phyloP scores from a whole-genome alignment of 2,113 vertebrate species.

The Siniperca chuatsi region DNA sequence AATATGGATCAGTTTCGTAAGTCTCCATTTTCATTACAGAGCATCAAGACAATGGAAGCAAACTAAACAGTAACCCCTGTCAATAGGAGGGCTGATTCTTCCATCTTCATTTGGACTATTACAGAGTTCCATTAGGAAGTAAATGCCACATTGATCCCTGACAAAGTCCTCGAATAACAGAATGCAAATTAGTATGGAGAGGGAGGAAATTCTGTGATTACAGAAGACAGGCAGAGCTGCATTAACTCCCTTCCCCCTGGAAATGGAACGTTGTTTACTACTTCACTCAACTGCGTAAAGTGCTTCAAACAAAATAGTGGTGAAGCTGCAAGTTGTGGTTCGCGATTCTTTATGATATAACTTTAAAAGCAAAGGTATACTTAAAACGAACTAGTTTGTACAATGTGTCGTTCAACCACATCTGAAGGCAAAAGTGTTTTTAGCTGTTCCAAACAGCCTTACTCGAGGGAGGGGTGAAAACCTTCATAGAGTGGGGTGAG shows the following conservation, averaged over 20 bases:
- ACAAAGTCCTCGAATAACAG: slow-evolving; percentile 52
- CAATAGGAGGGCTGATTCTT: slow-evolving; percentile 40
- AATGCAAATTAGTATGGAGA: slow-evolving; percentile 58
- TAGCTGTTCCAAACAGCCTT: background rate
- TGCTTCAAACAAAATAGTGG: background rate
- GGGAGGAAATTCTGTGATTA: slow-evolving; percentile 55
- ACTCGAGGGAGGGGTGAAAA: background rate
- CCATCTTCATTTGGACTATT: slow-evolving; percentile 67
- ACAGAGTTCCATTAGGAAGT: slow-evolving; percentile 55
- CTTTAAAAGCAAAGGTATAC: background rate
- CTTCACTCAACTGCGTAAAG: background rate
- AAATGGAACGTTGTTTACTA: background rate
- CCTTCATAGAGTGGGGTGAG: background rate
- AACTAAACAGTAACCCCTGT: slow-evolving; percentile 20
- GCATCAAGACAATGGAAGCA: slow-evolving; percentile 38
- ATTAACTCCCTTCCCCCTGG: slow-evolving; percentile 13
- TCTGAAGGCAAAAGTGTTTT: background rate
- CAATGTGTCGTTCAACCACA: background rate
- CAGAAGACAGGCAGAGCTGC: slow-evolving; percentile 24
- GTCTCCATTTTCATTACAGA: slow-evolving; percentile 40
- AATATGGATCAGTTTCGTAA: slow-evolving; percentile 41
- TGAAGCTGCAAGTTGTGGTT: background rate
- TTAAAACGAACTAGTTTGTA: background rate
- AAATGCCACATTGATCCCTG: slow-evolving; percentile 66
- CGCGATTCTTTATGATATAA: background rate